phyloP scores from a whole-genome alignment of 2,797 vertebrate genomes.

The Coregonus suidteri region DNA sequence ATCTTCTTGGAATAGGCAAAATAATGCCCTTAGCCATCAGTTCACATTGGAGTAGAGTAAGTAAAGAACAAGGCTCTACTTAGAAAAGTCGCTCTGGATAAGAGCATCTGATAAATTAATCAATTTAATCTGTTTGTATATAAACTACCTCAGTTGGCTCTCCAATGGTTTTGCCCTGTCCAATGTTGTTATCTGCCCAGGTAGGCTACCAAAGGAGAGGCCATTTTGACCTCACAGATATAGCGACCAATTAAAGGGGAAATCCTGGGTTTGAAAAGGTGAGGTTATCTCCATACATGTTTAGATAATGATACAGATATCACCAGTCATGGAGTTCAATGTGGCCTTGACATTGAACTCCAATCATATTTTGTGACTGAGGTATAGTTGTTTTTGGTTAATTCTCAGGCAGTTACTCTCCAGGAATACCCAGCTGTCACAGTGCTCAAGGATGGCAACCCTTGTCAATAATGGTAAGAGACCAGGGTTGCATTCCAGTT shows the following conservation, averaged over 20 bases:
- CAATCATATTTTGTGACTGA: too few species aligned
- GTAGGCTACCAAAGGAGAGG: background rate
- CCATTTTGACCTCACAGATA: background rate
- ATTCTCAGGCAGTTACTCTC: too few species aligned
- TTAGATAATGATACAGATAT: background rate
- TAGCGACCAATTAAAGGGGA: background rate
- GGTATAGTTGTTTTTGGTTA: too few species aligned
- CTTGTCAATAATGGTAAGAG: too few species aligned
- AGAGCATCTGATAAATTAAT: background rate
- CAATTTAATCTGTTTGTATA: too few species aligned
- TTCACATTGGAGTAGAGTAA: background rate
- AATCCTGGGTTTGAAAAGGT: too few species aligned
- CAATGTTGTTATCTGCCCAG: background rate
- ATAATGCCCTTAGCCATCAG: background rate
- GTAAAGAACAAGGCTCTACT: background rate
- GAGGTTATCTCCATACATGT: too few species aligned
- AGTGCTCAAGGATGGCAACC: too few species aligned
- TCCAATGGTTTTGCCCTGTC: background rate
- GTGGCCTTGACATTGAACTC: background rate
- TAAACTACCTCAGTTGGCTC: background rate
- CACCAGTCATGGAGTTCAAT: background rate
- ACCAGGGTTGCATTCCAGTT: too few species aligned
- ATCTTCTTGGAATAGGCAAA: background rate
- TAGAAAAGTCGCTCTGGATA: background rate
- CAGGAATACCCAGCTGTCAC: too few species aligned